A percentile compares a stretch with the other conserved stretches of the same genome.
Conservation (phyloP, 1,140 invertebrate genomes). For the Stegodyphus dumicola region DNA sequence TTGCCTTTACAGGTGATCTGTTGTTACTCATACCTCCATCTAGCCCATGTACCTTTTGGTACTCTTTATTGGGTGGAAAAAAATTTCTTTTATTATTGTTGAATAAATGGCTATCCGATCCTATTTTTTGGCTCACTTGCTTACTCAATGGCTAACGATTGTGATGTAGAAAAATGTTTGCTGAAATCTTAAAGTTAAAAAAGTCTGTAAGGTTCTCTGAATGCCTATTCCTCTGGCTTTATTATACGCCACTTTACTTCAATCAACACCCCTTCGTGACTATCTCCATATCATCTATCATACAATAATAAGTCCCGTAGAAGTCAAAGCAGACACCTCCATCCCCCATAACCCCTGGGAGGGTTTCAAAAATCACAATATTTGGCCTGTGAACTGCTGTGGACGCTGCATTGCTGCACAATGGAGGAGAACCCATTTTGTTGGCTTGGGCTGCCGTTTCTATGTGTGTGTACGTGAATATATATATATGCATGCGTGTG, state of each 20-base stretch:
- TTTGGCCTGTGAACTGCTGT: neutral
- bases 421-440: neutral
- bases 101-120: no score
- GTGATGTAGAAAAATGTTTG: no score
- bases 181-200: no score
- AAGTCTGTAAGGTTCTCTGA: no score
- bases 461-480: neutral
- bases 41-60: no score
- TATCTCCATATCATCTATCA: conserved; percentile 21
- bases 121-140: no score
- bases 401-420: neutral
- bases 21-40: no score
- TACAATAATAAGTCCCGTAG: conserved; percentile 8
- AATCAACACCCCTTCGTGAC: neutral
- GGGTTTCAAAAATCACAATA: conserved; percentile 32
- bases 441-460: neutral
- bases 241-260: neutral
- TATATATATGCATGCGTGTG: neutral
- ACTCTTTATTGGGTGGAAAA: no score
- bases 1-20: no score
- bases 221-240: neutral
- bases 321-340: conserved; percentile 6
- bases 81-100: no score
- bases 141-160: no score
- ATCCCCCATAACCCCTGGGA: neutral